These are phyloP conservation scores for Coregonus sp. DNA, from an alignment of 2,797 vertebrate species.

Conservation along the genomic window DNA sequence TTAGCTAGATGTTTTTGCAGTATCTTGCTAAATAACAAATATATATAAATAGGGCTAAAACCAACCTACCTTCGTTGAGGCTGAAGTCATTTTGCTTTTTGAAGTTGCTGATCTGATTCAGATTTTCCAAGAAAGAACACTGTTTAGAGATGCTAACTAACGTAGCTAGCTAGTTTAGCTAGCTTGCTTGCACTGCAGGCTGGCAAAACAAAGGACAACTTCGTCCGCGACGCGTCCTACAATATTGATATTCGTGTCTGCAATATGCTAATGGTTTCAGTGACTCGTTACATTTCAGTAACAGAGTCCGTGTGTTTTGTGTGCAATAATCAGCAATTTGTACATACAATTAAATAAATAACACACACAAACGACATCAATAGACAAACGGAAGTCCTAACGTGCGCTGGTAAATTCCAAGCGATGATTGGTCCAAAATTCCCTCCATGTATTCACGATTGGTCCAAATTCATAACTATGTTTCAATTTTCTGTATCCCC, in stretches of 20 bases:
- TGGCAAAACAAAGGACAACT: not conserved
- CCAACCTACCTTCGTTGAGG: slow-evolving; percentile 75
- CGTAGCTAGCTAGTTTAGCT: not conserved
- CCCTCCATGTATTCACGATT: not conserved
- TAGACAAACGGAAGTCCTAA: slow-evolving; percentile 16
- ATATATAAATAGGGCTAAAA: not conserved
- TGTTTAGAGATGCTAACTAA: not conserved
- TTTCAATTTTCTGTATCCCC: too few relatives aligned
- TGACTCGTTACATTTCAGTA: not conserved
- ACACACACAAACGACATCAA: slow-evolving; percentile 3
- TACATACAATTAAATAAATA: not conserved
- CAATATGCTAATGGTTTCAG: not conserved
- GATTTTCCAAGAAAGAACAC: not conserved
- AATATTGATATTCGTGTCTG: not conserved
- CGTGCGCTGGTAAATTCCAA: slow-evolving; percentile 28
- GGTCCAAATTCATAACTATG: too few relatives aligned
- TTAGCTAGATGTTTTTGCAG: too few relatives aligned
- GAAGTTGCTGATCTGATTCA: not conserved
- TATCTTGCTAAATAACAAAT: not conserved
- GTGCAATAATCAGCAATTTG: not conserved
- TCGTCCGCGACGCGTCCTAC: not conserved
- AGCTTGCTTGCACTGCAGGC: slow-evolving; percentile 19
- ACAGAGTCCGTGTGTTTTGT: not conserved
- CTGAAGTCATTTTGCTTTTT: slow-evolving; percentile 73
- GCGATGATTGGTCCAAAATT: slow-evolving; percentile 38